phyloP scores from a whole-genome alignment of 2,888 invertebrate species.

The Drosophila robusta region DNA sequence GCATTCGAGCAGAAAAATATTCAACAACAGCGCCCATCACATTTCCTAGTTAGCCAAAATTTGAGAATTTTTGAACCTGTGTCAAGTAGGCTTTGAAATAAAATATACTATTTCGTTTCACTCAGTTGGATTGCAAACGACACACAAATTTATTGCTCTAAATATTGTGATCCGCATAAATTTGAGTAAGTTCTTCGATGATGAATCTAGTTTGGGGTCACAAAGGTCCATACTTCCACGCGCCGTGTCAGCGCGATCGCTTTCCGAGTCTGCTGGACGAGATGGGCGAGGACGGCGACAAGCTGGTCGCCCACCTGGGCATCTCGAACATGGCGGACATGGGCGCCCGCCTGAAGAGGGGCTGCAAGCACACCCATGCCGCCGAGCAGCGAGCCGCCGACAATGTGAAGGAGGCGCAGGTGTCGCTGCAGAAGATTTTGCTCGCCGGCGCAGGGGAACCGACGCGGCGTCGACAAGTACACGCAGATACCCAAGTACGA shows the following conservation, averaged over 20 bases:
- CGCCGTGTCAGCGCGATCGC: slow-evolving; percentile 39
- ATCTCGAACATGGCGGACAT: slow-evolving; percentile 36
- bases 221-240: slow-evolving; percentile 47
- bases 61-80: not conserved
- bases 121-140: not conserved
- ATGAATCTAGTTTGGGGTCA: slow-evolving; percentile 42
- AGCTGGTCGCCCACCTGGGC: slow-evolving; percentile 34
- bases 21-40: no score
- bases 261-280: slow-evolving; percentile 38
- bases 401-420: slow-evolving; percentile 10
- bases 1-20: no score
- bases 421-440: slow-evolving; percentile 34
- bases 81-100: not conserved
- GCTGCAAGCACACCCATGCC: not conserved
- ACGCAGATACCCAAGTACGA: slow-evolving; percentile 32
- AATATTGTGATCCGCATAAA: not conserved
- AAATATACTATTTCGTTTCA: not conserved
- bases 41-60: no score
- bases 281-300: slow-evolving; percentile 38
- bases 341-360: slow-evolving; percentile 40
- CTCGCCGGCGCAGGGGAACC: slow-evolving; percentile 11
- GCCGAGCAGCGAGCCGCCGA: slow-evolving; percentile 34
- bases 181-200: not conserved
- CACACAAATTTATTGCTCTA: not conserved
- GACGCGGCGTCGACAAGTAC: slow-evolving; percentile 48